Evolutionary conservation across 2,888 invertebrate species (phyloP), one percentile per base, ranked within the genome.

Genomic region (Agonopterix alstromeriana): DNA sequence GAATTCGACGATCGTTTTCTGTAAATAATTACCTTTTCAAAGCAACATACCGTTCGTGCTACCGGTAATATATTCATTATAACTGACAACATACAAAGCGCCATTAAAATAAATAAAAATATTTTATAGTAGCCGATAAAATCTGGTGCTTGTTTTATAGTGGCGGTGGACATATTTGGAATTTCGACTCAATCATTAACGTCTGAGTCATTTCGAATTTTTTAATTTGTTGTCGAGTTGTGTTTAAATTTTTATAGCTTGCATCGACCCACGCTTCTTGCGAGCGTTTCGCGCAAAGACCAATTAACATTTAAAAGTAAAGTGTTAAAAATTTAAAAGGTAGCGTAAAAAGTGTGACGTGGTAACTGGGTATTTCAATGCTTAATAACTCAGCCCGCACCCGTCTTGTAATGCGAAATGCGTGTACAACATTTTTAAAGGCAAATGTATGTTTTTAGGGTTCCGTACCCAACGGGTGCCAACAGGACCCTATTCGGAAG

Each of bases 51-150:
- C 70, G 73, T 70, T 69, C 56, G 53, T 56, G 85, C 87, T 87
- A 86, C 87, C 68, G 85, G 83, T 84, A 84, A 87, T 88, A 85
- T 85, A 85, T 88, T 86, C 79, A 82, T 86, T 85, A 82, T 78
- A 79, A 77, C 80, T 76, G 85, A 84, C 86, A 79, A 74, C 76
- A 75, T 77, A 87, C 84, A 83, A 83, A 84, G 80, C 77, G 74
- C 75, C 77, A 77, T 73, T 73, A 63, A 70, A 77, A 83, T 78
- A 78, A 81, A 83, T 79, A 81, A 82, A 84, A 81, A 74, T 77
- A 77, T 71, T 79, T 80, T 82, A 84, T 76, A 67, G 27, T 5
- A 27, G 71, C 66, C 55, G 78, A 81, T 80, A 70, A 68, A 64
- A 73, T 73, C 71, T 62, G 49, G 49, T 51, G 52, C 56, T 53